These are phyloP conservation scores for Choloepus hoffmanni DNA, from an alignment of 2,113 vertebrate species.

Conservation along the genomic window DNA sequence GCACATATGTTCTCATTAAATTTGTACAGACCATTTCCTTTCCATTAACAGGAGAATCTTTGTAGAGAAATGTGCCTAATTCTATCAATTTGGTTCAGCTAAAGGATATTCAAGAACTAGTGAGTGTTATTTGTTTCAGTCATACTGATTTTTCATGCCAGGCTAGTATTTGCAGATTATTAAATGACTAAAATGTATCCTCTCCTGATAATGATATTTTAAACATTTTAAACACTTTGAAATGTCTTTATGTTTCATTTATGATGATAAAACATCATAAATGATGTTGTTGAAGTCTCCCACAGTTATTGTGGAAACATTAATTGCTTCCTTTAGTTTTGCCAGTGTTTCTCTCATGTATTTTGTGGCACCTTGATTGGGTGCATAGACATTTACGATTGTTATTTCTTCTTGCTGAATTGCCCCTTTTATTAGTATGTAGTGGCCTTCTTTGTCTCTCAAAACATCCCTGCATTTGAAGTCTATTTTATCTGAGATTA, in stretches of 20 bases:
- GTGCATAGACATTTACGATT: too few relatives aligned
- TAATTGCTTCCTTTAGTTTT: too few relatives aligned
- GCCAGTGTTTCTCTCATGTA: too few relatives aligned
- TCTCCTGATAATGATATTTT: background rate
- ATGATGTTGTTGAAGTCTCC: background rate
- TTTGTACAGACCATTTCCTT: background rate
- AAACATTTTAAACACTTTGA: slow-evolving; percentile 6
- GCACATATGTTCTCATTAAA: background rate
- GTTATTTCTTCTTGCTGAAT: too few relatives aligned
- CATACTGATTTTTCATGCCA: background rate
- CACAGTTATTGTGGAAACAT: too few relatives aligned
- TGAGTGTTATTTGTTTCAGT: slow-evolving; percentile 11
- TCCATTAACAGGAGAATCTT: background rate
- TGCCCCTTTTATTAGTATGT: too few relatives aligned
- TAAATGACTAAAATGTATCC: background rate
- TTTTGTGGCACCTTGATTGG: too few relatives aligned
- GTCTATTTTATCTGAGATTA: too few relatives aligned
- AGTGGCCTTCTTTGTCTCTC: too few relatives aligned
- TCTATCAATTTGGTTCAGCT: background rate
- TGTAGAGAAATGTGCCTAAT: background rate
- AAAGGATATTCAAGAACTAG: background rate
- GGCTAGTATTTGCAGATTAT: background rate
- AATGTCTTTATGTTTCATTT: background rate
- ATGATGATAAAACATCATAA: background rate
- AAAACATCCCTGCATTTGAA: too few relatives aligned